Conservation (phyloP, 2,113 vertebrate species). For the Stigmatopora nigra region DNA sequence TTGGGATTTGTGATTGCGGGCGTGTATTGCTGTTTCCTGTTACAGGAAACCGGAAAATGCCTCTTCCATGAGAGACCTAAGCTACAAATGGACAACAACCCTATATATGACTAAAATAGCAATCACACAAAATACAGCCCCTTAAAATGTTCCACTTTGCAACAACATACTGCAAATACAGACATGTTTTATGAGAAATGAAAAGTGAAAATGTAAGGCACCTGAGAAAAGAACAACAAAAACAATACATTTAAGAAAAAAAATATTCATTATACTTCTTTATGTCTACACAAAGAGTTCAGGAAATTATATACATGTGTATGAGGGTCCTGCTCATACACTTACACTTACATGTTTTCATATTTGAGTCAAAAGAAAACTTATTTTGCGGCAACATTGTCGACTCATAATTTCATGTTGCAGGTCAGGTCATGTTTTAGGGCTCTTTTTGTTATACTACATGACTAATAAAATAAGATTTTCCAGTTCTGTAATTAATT, state of each 20-base stretch:
- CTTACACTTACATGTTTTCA: background rate
- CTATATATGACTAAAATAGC: background rate
- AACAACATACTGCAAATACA: background rate
- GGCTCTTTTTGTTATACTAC: too few species aligned
- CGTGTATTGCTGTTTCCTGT: slow-evolving; percentile 6
- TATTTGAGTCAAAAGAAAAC: background rate
- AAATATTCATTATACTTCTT: background rate
- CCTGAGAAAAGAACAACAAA: too few species aligned
- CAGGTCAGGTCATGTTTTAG: too few species aligned
- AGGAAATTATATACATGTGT: background rate
- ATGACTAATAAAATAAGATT: too few species aligned
- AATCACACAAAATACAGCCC: background rate
- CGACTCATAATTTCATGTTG: background rate
- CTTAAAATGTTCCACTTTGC: background rate
- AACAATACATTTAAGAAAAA: background rate
- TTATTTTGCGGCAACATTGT: background rate
- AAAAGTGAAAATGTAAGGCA: background rate
- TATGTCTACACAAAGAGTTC: background rate
- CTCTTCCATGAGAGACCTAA: background rate
- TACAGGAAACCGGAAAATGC: slow-evolving; percentile 19
- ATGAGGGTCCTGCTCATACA: background rate
- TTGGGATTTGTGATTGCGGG: background rate
- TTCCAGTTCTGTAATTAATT: background rate
- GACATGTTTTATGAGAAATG: background rate
- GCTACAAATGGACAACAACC: background rate